phyloP scores from a whole-genome alignment of 2,888 invertebrate genomes.

The Anarsia innoxiella region DNA sequence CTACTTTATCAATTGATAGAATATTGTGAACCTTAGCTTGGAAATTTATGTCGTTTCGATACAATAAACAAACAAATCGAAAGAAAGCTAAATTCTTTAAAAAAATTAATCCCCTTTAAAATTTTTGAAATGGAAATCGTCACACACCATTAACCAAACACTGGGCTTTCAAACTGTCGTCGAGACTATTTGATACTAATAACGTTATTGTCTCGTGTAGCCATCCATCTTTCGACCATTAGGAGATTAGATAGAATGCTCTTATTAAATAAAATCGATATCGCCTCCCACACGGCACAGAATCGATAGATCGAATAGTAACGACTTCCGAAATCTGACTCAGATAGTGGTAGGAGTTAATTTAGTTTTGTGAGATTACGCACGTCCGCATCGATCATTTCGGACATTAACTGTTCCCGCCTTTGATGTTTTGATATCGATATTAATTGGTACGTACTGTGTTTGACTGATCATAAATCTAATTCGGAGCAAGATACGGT shows the following conservation, averaged over 20 bases:
- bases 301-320: constrained; percentile 30
- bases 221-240: constrained; percentile 61
- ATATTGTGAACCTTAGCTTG: too few relatives aligned
- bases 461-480: constrained; percentile 41
- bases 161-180: constrained; percentile 11
- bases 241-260: constrained; percentile 55
- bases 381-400: constrained; percentile 46
- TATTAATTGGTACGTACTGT: constrained; percentile 42
- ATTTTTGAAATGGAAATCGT: too few relatives aligned
- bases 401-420: constrained; percentile 36
- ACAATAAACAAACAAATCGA: too few relatives aligned
- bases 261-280: constrained; percentile 46
- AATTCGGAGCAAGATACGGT: constrained; percentile 21
- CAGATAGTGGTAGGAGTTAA: constrained; percentile 16
- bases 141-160: constrained; percentile 25
- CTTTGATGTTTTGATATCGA: constrained; percentile 46
- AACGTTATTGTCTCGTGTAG: constrained; percentile 40
- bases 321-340: constrained; percentile 30
- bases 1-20: too few relatives aligned
- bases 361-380: constrained; percentile 32
- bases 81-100: too few relatives aligned
- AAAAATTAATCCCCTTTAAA: too few relatives aligned
- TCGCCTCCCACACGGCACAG: constrained; percentile 42
- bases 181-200: constrained; percentile 29
- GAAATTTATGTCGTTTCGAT: too few relatives aligned